Evolutionary conservation across 1,140 invertebrate species (phyloP), one percentile per base, ranked within the genome.

Genomic region (Cephus cinctus): DNA sequence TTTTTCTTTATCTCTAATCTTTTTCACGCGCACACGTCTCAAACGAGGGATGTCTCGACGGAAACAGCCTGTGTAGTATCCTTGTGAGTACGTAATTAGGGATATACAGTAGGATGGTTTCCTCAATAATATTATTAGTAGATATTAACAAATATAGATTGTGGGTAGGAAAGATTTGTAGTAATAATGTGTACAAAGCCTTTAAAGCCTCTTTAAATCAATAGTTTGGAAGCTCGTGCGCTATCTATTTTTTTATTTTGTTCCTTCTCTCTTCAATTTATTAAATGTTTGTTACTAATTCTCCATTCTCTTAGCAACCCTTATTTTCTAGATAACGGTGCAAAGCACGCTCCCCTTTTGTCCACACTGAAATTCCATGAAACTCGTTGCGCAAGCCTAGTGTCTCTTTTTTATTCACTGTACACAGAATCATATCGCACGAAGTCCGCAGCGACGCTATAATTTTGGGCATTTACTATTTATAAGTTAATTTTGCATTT

Each of bases 171-270:
- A 58, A 52, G 50, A 43, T 32, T 52, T 14, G 47, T 34, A 40
- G 38, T 50, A 56, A 38, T 52, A 47, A 56, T 45, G 44, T 52
- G 20, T 44, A 55, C 44, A 53, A 53, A 59, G 51, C 56, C 53
- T 51, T 41, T 23, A 48, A 47, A 34, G 43, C 51, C 52, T 49
- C 46, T 42, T 41, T 56, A 50, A 45, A 43, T 52, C 41, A 48
- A 54, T 22, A 47, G 44, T 47, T 49, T 56, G 52, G 55, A 59
- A 59, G 57, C 50, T 56, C 57, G 27, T 46, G 52, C 25, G 35
- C 12, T 42, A 30, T 22, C 22, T 43, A 15, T 27, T 9, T 21
- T 39, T 27, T 39, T 38, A 16, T 50, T 44, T 50, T 19, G 32
- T 12, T 30, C 22, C 38, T 32, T 43, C 23, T 19, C 14, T 5